Conservation (phyloP, 2,113 vertebrate genomes). For the Brachypodius melanocephalos region DNA sequence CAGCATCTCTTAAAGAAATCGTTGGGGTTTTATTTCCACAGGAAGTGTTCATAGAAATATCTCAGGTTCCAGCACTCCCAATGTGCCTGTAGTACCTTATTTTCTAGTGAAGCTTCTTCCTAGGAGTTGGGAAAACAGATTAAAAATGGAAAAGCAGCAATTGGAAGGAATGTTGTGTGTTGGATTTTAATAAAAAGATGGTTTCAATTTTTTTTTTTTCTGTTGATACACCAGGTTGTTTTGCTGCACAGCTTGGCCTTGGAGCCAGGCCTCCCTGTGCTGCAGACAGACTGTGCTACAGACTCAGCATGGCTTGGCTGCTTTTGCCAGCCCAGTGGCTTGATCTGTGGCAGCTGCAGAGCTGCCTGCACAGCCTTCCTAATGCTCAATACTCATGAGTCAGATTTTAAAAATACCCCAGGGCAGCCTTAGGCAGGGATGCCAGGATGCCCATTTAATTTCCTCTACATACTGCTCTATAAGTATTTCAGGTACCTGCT, state of each 20-base stretch:
- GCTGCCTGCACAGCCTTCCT: background rate
- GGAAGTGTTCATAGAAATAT: background rate
- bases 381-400: background rate
- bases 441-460: background rate
- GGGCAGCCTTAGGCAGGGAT: background rate
- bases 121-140: background rate
- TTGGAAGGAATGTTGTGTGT: background rate
- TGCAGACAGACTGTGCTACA: background rate
- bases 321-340: background rate
- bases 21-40: rapidly evolving
- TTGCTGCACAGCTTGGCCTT: background rate
- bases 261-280: background rate
- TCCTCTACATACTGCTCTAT: background rate
- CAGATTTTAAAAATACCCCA: background rate
- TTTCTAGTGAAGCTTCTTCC: background rate
- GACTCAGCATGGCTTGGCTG: background rate
- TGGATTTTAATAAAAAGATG: background rate
- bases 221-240: background rate
- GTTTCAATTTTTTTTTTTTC: too few relatives aligned
- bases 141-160: background rate
- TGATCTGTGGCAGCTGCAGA: background rate
- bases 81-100: background rate
- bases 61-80: background rate
- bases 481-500: background rate
- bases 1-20: background rate